phyloP scores from a whole-genome alignment of 2,113 vertebrate species.

The Apodemus sylvaticus region DNA sequence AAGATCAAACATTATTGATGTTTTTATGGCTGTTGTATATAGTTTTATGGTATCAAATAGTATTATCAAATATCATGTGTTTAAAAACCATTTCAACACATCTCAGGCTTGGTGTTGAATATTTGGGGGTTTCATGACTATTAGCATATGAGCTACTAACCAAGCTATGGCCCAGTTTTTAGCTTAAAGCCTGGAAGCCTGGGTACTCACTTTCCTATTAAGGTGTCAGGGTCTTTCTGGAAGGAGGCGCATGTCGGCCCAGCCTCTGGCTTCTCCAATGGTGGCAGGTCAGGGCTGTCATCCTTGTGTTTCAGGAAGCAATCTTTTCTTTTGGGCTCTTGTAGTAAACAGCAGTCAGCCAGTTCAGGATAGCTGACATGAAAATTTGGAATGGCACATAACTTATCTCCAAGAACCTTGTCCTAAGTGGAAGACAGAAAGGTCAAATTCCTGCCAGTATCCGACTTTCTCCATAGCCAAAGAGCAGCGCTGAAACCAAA shows the following conservation, averaged over 20 bases:
- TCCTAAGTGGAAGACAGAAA: slow-evolving; percentile 62
- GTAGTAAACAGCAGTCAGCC: slow-evolving; percentile 82
- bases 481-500: not conserved
- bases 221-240: not conserved
- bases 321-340: slow-evolving; percentile 75
- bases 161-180: not conserved
- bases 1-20: not conserved
- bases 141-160: not conserved
- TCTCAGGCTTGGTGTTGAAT: not conserved
- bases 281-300: slow-evolving; percentile 12
- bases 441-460: not conserved
- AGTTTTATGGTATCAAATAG: no score
- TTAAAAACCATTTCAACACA: slow-evolving; percentile 2
- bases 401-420: slow-evolving; percentile 79
- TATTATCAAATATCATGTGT: not conserved
- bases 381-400: slow-evolving; percentile 74
- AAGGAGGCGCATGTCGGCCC: slow-evolving; percentile 70
- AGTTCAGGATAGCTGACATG: slow-evolving; percentile 35
- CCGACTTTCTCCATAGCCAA: slow-evolving; percentile 20
- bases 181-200: not conserved
- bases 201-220: slow-evolving; percentile 80
- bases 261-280: not conserved
- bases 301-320: slow-evolving; percentile 83
- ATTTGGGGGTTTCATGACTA: not conserved
- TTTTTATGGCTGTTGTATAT: not conserved